These are phyloP conservation scores for Darevskia mixta DNA, from an alignment of 2,797 vertebrate species.

Conservation along the genomic window DNA sequence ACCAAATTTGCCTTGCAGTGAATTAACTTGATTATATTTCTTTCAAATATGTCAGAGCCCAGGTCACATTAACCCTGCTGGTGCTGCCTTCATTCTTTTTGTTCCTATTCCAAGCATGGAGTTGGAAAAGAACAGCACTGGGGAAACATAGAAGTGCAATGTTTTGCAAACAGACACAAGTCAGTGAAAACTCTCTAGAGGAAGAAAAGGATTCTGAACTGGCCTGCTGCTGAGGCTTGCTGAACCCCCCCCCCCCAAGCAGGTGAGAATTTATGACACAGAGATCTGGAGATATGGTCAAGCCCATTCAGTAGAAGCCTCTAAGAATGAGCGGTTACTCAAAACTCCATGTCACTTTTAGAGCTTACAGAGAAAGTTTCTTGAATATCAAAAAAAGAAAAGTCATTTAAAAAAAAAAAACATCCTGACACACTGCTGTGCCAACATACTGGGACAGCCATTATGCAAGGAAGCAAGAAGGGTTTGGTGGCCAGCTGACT, in stretches of 20 bases:
- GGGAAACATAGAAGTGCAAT: not conserved
- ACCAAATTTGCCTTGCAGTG: slow-evolving; percentile 97
- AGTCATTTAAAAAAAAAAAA: slow-evolving; percentile 47
- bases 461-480: not conserved
- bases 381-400: slow-evolving; percentile 58
- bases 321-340: slow-evolving; percentile 61
- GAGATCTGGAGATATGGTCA: not conserved
- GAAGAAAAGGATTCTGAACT: not conserved
- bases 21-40: slow-evolving; percentile 98
- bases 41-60: slow-evolving; percentile 85
- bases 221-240: slow-evolving; percentile 30
- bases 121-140: not conserved
- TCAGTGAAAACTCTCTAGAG: slow-evolving; percentile 3
- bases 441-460: not conserved
- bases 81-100: slow-evolving; percentile 58
- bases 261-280: slow-evolving; percentile 29
- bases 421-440: not conserved
- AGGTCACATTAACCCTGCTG: slow-evolving; percentile 83
- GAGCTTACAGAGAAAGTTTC: slow-evolving; percentile 59
- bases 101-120: slow-evolving; percentile 49
- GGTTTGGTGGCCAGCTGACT: not conserved
- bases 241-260: not conserved
- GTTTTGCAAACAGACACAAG: not conserved
- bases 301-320: slow-evolving; percentile 60
- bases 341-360: slow-evolving; percentile 66